Percentiles rank a stretch among this genome's conserved stretches.
phyloP scores from a whole-genome alignment of 2,888 invertebrate genomes.

The Aricia artaxerxes region DNA sequence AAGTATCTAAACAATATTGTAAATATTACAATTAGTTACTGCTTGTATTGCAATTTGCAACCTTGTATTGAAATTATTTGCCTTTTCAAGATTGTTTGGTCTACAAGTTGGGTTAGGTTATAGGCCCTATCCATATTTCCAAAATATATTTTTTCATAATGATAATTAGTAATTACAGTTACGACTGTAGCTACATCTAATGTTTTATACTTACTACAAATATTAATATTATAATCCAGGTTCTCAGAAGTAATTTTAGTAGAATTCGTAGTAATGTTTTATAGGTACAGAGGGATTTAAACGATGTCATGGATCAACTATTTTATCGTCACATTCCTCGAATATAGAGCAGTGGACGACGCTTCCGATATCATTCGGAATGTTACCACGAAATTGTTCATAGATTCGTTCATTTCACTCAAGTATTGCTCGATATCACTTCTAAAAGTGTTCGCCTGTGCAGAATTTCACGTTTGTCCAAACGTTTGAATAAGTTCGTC shows the following conservation, averaged over 20 bases:
- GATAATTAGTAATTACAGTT: not conserved
- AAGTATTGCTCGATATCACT: not conserved
- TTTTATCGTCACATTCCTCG: constrained; percentile 10
- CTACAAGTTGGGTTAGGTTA: not conserved
- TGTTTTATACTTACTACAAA: not conserved
- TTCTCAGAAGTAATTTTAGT: not conserved
- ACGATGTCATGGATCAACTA: constrained; percentile 13
- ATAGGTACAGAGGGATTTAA: not conserved
- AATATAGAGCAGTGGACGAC: not conserved
- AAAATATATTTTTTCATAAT: not conserved
- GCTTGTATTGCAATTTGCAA: not conserved
- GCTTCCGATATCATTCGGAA: constrained; percentile 11
- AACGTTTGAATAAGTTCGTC: too few relatives aligned
- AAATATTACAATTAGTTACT: not conserved
- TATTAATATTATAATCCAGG: not conserved
- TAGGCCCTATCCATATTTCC: not conserved
- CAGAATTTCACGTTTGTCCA: too few relatives aligned
- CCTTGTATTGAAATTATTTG: not conserved
- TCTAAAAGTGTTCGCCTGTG: not conserved
- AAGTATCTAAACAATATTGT: not conserved
- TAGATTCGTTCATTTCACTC: not conserved
- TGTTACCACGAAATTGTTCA: not conserved
- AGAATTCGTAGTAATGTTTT: not conserved
- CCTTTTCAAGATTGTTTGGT: not conserved
- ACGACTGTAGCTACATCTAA: not conserved